Evolutionary conservation across 2,797 vertebrate genomes (phyloP).

Genomic region (Triplophysa yarkandensis): DNA sequence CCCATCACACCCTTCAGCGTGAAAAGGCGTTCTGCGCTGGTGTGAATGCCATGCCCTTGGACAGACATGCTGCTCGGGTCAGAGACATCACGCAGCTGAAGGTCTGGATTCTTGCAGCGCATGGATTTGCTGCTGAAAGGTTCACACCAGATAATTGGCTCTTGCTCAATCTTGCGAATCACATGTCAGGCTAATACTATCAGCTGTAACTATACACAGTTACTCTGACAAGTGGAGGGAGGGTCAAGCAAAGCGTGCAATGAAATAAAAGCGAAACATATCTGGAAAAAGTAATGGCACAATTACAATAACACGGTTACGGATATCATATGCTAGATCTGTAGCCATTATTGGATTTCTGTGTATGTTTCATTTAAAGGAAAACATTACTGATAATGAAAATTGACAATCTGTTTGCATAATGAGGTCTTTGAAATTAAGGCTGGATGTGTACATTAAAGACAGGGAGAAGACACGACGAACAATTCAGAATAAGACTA

Average conservation of each 20-base stretch:
- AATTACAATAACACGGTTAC: slow-evolving; percentile 32
- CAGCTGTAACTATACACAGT: slow-evolving; percentile 27
- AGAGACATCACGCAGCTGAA: slow-evolving; percentile 19
- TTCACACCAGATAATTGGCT: slow-evolving; percentile 53
- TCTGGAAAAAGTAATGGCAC: slow-evolving; percentile 21
- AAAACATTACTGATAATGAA: slow-evolving; percentile 27
- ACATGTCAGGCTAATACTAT: slow-evolving; percentile 41
- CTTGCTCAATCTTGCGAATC: slow-evolving; percentile 24
- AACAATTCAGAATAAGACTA: slow-evolving; percentile 11
- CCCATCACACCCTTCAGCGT: slow-evolving; percentile 36
- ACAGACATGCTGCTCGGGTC: slow-evolving; percentile 39
- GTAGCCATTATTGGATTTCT: slow-evolving; percentile 17
- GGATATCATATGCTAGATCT: slow-evolving; percentile 16
- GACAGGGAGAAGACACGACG: slow-evolving; percentile 5
- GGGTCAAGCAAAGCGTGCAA: slow-evolving; percentile 1
- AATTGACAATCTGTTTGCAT: background rate
- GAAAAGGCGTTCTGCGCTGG: slow-evolving; percentile 25
- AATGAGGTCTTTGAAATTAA: background rate
- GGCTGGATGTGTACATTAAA: background rate
- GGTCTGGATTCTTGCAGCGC: slow-evolving; percentile 15
- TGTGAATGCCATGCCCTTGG: slow-evolving; percentile 32
- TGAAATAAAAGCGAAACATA: background rate
- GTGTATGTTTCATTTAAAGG: slow-evolving; percentile 26
- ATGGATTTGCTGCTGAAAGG: slow-evolving; percentile 38
- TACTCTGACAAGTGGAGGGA: slow-evolving; percentile 4